Base-by-base conservation (phyloP, 2,888 invertebrate species). In the Microctonus aethiopoides region DNA sequence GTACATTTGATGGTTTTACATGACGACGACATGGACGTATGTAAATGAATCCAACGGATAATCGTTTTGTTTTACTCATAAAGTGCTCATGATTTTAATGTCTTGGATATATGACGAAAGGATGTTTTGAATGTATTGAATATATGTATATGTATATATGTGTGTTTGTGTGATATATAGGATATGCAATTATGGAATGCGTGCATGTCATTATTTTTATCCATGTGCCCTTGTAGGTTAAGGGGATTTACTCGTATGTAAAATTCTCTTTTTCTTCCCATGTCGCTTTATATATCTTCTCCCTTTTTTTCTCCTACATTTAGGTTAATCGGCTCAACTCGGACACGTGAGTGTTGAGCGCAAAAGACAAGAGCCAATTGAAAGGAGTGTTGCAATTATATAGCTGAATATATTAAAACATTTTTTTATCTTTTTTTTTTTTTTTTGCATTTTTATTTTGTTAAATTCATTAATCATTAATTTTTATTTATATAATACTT, bases 241-340 rank as follows among this genome's bases (percentile, higher is more conserved):
- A 56, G 68, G 39, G 56, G 56, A 68, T 63, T 68, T n/a, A 68
- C 62, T 46, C 24, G 39, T 32, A 56, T 57, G 56, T 57, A 65
- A 56, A 65, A 65, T 24, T 41, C 56, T 41, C 26, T 36, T 32
- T 57, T 41, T 36, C 22, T 65, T n/a, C 7, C 16, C 7, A 5
- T 1, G 6, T 46, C 1, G 1, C 46, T n/a, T 9, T 46, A n/a
- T n/a, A 0, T 46, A n/a, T 2, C n/a, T 41, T 41, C 5, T 7
- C 7, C 16, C 46, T 20, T 46, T 46, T 16, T 64, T 22, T 26
- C 57, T 64, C n/a, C 39, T 56, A 34, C 67, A 67, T 67, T 57
- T 63, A 57, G 63, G 68, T 68, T 63, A 68, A 68, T 68, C 63
- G 63, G 62, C 63, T 62, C 56, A 62, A 56, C 39, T 68, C 1